phyloP scores from a whole-genome alignment of 1,140 invertebrate genomes.

The Luehdorfia chinensis region DNA sequence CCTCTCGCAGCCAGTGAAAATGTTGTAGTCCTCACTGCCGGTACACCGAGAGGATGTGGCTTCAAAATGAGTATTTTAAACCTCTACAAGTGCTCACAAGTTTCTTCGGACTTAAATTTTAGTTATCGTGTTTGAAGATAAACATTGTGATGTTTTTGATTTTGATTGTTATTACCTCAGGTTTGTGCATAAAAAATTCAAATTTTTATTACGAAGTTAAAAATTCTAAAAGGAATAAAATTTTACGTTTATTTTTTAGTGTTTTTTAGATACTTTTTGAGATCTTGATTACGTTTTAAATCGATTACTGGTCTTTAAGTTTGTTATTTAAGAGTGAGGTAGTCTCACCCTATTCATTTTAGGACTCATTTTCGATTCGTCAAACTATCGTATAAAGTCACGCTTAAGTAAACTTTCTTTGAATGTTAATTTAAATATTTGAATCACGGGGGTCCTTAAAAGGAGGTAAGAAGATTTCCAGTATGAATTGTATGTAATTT shows the following conservation, averaged over 20 bases:
- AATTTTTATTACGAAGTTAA: constrained; percentile 15
- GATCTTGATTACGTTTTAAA: too few species aligned
- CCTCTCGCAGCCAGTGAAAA: constrained; percentile 61
- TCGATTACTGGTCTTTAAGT: too few species aligned
- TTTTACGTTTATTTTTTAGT: too few species aligned
- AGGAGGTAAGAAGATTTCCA: constrained; percentile 1
- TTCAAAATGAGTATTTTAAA: constrained; percentile 64
- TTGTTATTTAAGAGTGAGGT: too few species aligned
- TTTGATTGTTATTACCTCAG: constrained; percentile 52
- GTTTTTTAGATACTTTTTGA: too few species aligned
- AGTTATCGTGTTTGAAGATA: constrained; percentile 45
- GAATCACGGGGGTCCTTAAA: constrained; percentile 22
- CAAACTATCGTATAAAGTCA: constrained; percentile 3
- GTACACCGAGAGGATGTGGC: constrained; percentile 60
- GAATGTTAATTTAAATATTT: constrained; percentile 39
- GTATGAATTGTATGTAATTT: too few species aligned
- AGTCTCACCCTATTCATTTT: too few species aligned
- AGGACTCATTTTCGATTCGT: too few species aligned
- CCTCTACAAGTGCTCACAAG: constrained; percentile 52
- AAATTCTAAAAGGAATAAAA: too few species aligned
- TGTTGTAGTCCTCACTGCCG: constrained; percentile 57
- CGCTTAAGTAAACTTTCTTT: constrained; percentile 31
- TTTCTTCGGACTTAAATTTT: constrained; percentile 45
- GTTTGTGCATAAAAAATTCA: too few species aligned
- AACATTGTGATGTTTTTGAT: constrained; percentile 57